Evolutionary conservation across 2,113 vertebrate genomes (phyloP), one percentile per base, ranked within the genome.

Genomic region (Mesocricetus auratus): DNA sequence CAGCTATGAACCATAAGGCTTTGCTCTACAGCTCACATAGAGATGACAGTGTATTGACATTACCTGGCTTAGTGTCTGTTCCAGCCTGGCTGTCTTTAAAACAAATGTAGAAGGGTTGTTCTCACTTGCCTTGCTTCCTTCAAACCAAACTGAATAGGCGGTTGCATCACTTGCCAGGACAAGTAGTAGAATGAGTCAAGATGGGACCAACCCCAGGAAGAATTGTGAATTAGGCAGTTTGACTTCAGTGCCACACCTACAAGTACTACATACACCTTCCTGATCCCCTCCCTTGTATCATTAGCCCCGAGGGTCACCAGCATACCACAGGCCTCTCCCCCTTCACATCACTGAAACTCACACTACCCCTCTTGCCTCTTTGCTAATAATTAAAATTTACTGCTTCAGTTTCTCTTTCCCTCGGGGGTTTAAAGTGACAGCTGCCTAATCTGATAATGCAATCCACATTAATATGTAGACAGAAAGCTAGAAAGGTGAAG

Each of bases 181-280:
- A 97, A 95, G 97, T 93, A 89, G 77, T 42, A 93, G 96, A 96
- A 91, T 96, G 93, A 97, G 96, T 97, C 97, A 98, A 94, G 96
- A 89, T 81, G 92, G 64, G 83, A 96, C 86, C 74, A 90, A 96
- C 90, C 95, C 93, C 74, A 91, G 73, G 82, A 89, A 97, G 96
- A 97, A 95, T 94, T 81, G 94, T 96, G 95, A 96, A 95, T 96
- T 89, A 94, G 92, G 97, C 94, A 94, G 93, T 95, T 96, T 94
- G 88, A 93, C 56, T 97, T 87, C 75, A 91, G 68, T 47, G 60
- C 89, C 97, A 94, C 96, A 94, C 96, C 94, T 62, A 81, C 95
- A 77, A 69, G 29, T 36, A 78, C 93, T 69, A 56, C 60, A 31
- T 2, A 77, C 1, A 62, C 77, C 89, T 86, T 77, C 86, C 58